phyloP scores from a whole-genome alignment of 2,797 vertebrate species.

The Odontamblyopus rebecca region DNA sequence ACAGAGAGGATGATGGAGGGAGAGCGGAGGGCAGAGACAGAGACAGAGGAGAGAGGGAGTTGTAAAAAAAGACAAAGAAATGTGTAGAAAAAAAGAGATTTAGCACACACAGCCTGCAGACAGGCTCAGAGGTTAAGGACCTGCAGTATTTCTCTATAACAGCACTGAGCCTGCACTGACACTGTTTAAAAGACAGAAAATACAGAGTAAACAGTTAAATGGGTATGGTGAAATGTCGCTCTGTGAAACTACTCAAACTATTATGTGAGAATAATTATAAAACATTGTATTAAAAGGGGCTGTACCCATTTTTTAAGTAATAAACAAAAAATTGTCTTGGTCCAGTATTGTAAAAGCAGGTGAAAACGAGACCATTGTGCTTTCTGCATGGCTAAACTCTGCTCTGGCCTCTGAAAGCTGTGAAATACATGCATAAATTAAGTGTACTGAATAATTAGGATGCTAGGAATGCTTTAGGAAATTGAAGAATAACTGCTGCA shows the following conservation, averaged over 20 bases:
- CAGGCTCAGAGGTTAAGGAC: constrained; percentile 68
- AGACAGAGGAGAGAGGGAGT: constrained; percentile 46
- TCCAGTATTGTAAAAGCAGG: too few species aligned
- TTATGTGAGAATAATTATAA: background rate
- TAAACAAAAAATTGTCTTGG: too few species aligned
- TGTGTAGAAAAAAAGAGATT: constrained; percentile 60
- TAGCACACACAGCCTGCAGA: constrained; percentile 72
- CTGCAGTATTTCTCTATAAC: constrained; percentile 58
- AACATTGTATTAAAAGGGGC: background rate
- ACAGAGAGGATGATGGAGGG: constrained; percentile 67
- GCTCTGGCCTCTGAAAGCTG: too few species aligned
- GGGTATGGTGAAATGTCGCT: background rate
- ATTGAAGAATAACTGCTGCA: too few species aligned
- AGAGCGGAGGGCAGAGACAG: constrained; percentile 56
- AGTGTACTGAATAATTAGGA: too few species aligned
- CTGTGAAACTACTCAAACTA: background rate
- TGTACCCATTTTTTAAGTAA: too few species aligned
- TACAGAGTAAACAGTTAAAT: constrained; percentile 25
- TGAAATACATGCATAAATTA: too few species aligned
- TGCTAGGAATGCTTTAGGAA: too few species aligned
- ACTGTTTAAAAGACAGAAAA: constrained; percentile 37
- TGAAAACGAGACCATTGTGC: too few species aligned
- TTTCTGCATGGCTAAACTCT: too few species aligned
- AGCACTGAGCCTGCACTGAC: constrained; percentile 4
- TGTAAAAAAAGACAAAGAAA: constrained; percentile 63